Evolutionary conservation across 2,888 invertebrate species (phyloP).

Genomic region (Baccha elongata): DNA sequence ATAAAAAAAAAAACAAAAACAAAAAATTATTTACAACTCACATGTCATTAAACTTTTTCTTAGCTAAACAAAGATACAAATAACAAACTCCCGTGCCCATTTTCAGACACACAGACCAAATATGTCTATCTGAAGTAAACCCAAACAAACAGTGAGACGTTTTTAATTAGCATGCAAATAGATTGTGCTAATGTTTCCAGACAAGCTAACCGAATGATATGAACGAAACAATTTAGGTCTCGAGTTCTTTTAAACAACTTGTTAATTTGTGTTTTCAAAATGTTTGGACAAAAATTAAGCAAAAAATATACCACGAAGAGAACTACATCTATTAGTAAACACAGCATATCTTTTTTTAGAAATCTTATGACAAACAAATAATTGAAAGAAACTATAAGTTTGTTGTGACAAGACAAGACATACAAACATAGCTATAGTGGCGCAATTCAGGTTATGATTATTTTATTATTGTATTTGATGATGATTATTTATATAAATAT

Average conservation of each 20-base stretch:
- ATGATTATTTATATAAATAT: not conserved
- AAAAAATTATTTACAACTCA: slow-evolving; percentile 13
- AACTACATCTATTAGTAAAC: too few species aligned
- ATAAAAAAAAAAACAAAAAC: slow-evolving; percentile 2
- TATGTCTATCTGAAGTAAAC: slow-evolving; percentile 2
- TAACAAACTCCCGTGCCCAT: slow-evolving; percentile 22
- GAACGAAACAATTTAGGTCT: slow-evolving; percentile 32
- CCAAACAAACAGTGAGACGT: slow-evolving; percentile 18
- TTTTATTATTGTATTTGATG: slow-evolving; percentile 1
- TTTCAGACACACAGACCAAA: slow-evolving; percentile 18
- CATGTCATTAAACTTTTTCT: slow-evolving; percentile 15
- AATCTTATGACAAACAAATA: not conserved
- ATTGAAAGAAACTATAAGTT: not conserved
- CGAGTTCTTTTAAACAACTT: slow-evolving; percentile 32
- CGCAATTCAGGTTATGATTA: not conserved
- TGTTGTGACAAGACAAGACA: not conserved
- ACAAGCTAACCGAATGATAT: slow-evolving; percentile 33
- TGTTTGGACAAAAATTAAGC: not conserved
- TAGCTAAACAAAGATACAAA: slow-evolving; percentile 16
- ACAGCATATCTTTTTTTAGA: too few species aligned
- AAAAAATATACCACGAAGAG: not conserved
- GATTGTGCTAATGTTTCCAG: slow-evolving; percentile 44
- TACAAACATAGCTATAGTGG: not conserved
- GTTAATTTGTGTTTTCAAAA: slow-evolving; percentile 40
- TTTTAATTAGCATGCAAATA: slow-evolving; percentile 65